Percentiles rank a stretch among this genome's conserved stretches.
Conservation (phyloP, 2,113 vertebrate genomes). For the Motacilla tschutschensis region DNA sequence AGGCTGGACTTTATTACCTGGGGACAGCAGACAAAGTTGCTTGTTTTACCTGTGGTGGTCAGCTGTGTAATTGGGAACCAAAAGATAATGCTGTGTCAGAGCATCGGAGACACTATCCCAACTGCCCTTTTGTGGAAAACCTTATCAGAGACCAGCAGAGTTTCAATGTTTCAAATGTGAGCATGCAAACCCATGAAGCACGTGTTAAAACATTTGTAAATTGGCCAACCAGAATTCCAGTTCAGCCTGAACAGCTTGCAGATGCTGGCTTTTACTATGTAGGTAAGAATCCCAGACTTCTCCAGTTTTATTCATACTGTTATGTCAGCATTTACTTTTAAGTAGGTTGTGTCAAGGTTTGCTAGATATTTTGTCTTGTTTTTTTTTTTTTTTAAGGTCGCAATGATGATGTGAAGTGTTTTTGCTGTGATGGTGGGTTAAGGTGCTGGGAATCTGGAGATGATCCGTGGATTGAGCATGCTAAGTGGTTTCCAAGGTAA, state of each 20-base stretch:
- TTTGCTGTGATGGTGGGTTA: constrained; percentile 95
- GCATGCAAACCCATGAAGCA: constrained; percentile 89
- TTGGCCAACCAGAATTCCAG: constrained; percentile 90
- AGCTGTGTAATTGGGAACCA: constrained; percentile 93
- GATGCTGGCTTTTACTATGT: constrained; percentile 97
- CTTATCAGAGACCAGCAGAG: constrained; percentile 63
- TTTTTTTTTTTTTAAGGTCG: constrained; percentile 73
- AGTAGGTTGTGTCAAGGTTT: not conserved
- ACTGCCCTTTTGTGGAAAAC: constrained; percentile 86
- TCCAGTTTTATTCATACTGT: not conserved
- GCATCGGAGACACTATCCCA: constrained; percentile 92
- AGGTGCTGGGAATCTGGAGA: constrained; percentile 97
- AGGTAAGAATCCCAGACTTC: constrained; percentile 71
- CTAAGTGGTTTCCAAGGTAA: constrained; percentile 98
- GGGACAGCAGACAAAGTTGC: constrained; percentile 89
- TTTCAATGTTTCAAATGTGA: constrained; percentile 87
- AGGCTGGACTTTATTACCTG: constrained; percentile 93
- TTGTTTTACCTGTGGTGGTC: constrained; percentile 92
- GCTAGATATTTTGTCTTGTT: not conserved
- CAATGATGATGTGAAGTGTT: constrained; percentile 96
- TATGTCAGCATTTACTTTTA: not conserved
- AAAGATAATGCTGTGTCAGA: constrained; percentile 92
- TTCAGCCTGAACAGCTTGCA: constrained; percentile 90
- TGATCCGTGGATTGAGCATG: constrained; percentile 96
- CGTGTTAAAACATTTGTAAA: constrained; percentile 88